Conservation (phyloP, 64 coral and sea anemone species). For the Stichodactyla mertensii region DNA sequence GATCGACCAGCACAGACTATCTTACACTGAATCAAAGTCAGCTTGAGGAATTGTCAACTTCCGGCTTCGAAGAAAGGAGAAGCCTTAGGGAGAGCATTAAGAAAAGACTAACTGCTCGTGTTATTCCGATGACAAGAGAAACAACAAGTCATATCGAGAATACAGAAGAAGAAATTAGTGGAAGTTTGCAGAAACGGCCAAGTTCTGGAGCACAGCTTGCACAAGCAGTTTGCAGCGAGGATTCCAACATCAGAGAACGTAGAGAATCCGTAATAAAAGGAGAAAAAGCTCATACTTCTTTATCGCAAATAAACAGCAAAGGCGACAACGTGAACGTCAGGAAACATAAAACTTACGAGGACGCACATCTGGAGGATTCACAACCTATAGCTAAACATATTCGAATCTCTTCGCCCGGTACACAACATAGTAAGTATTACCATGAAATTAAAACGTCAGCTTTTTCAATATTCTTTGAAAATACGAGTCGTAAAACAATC, state of each 20-base stretch:
- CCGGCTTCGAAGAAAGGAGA: background rate
- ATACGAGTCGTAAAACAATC: too few relatives aligned
- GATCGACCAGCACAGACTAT: background rate
- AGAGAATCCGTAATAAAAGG: background rate
- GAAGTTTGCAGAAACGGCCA: background rate
- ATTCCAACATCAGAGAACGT: background rate
- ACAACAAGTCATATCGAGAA: constrained; percentile 3
- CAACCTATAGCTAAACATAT: background rate
- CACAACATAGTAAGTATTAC: background rate
- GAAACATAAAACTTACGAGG: background rate
- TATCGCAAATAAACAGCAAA: background rate
- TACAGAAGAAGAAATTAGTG: background rate
- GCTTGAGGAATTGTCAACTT: background rate
- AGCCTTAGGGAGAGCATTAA: constrained; percentile 30
- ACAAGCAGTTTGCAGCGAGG: background rate
- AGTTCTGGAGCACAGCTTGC: background rate
- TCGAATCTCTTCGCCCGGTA: background rate
- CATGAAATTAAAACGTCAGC: too few relatives aligned
- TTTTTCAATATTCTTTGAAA: too few relatives aligned
- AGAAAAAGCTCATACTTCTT: background rate
- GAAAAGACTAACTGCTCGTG: constrained; percentile 43
- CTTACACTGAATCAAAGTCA: background rate
- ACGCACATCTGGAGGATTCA: background rate
- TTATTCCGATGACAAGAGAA: constrained; percentile 49
- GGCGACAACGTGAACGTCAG: background rate